These are phyloP conservation scores for Etia nguti DNA, from an alignment of 2,113 vertebrate species.

Conservation along the genomic window DNA sequence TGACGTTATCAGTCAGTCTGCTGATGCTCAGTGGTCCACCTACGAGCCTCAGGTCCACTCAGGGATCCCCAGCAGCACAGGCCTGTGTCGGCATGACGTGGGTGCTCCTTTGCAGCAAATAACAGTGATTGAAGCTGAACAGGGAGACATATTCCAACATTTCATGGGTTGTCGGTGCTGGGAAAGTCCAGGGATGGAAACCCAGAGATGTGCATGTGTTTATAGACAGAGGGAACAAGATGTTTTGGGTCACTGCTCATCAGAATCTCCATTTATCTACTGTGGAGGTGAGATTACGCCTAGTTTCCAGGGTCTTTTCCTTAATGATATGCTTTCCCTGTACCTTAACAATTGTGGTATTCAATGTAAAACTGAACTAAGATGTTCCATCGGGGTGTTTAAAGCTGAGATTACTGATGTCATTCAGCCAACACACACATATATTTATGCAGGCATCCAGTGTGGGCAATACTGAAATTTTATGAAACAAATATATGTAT, in stretches of 20 bases:
- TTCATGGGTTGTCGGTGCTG: not conserved
- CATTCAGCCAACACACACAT: not conserved
- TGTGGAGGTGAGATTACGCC: constrained; percentile 1
- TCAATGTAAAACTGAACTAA: not conserved
- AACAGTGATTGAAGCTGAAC: not conserved
- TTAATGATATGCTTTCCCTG: not conserved
- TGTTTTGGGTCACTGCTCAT: not conserved
- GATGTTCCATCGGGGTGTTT: not conserved
- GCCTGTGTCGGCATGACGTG: not conserved
- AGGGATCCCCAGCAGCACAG: not conserved
- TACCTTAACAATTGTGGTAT: not conserved
- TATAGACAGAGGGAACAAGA: not conserved
- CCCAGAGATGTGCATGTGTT: not conserved
- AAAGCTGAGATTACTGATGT: not conserved
- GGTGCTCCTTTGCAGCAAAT: not conserved
- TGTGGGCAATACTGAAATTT: no score
- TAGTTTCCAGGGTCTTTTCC: not conserved
- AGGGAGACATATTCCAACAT: not conserved
- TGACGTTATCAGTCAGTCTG: not conserved
- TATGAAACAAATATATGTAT: not conserved
- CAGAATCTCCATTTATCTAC: not conserved
- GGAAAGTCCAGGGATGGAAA: not conserved
- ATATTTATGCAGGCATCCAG: not conserved
- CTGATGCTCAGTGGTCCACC: not conserved
- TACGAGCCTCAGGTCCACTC: not conserved